phyloP scores from a whole-genome alignment of 2,113 vertebrate species.

The Dicerorhinus sumatrensis region DNA sequence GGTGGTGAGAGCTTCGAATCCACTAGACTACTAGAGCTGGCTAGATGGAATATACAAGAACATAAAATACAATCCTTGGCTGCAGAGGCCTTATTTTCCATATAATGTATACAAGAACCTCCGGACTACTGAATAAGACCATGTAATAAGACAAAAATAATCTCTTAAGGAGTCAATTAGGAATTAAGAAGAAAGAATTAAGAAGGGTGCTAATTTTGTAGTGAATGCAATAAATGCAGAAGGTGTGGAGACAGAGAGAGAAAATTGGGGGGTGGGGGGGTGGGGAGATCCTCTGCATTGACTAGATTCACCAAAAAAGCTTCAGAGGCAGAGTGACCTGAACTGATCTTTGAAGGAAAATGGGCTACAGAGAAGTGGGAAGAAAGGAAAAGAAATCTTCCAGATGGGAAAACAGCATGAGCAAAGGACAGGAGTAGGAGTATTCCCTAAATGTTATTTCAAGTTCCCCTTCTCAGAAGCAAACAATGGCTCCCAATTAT shows the following conservation, averaged over 20 bases:
- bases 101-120: background rate
- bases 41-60: background rate
- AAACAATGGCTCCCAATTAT: conserved; percentile 67
- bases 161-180: background rate
- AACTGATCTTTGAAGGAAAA: conserved; percentile 26
- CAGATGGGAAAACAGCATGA: conserved; percentile 70
- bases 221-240: background rate
- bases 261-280: background rate
- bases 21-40: too few relatives aligned
- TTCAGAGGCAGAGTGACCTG: background rate
- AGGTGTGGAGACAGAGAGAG: background rate
- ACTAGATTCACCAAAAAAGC: conserved; percentile 9
- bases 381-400: conserved; percentile 53
- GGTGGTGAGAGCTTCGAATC: too few relatives aligned
- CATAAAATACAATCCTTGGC: background rate
- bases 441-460: conserved; percentile 68
- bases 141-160: background rate
- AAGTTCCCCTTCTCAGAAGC: conserved; percentile 62
- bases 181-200: background rate
- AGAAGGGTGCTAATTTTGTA: background rate
- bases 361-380: conserved; percentile 42
- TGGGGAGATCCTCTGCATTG: fast-evolving
- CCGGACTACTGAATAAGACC: background rate
- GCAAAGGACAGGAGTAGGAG: conserved; percentile 59
- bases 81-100: background rate